Evolutionary conservation across 2,888 invertebrate species (phyloP).

Genomic region (Cybosia mesomella): DNA sequence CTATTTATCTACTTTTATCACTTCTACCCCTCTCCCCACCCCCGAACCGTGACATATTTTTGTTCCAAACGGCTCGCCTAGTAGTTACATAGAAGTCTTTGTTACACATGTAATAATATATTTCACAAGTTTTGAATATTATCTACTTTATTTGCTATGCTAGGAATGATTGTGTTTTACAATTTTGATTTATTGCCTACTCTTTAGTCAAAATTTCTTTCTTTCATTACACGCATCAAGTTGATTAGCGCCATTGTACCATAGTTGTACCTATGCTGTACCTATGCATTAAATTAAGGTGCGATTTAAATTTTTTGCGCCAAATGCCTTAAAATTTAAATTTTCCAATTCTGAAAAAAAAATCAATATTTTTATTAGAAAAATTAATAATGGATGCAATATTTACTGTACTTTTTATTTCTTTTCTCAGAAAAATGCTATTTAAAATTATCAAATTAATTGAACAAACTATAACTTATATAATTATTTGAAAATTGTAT

Average conservation of each 20-base stretch:
- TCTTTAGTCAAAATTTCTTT: neutral
- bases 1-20: neutral
- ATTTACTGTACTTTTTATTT: slow-evolving; percentile 27
- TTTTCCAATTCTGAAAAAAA: neutral
- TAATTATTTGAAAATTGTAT: slow-evolving; percentile 53
- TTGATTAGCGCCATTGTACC: neutral
- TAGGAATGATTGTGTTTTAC: neutral
- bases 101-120: too few relatives aligned
- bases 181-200: slow-evolving; percentile 12
- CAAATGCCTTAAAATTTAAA: neutral
- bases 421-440: slow-evolving; percentile 26
- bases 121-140: slow-evolving; percentile 9
- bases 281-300: neutral
- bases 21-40: too few relatives aligned
- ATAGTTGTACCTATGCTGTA: neutral
- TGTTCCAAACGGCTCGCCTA: neutral
- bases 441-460: slow-evolving; percentile 33
- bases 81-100: neutral
- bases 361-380: slow-evolving; percentile 4
- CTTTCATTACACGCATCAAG: neutral
- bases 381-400: slow-evolving; percentile 32
- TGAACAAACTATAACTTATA: slow-evolving; percentile 32
- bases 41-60: neutral
- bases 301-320: neutral
- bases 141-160: slow-evolving; percentile 6